phyloP scores from a whole-genome alignment of 2,113 vertebrate species.

The Pelmatolapia mariae region DNA sequence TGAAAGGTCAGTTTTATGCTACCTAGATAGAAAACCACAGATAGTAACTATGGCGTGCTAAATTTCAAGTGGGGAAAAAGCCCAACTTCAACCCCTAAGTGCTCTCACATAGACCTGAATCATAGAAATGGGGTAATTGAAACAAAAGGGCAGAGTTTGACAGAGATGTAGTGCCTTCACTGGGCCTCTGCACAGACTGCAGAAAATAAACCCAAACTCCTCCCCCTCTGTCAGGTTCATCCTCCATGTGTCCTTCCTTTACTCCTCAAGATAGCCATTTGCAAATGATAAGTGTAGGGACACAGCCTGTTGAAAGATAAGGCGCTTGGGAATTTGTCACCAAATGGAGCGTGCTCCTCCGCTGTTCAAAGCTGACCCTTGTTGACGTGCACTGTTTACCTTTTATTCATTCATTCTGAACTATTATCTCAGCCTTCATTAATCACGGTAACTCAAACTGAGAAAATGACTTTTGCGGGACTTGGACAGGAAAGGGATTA shows the following conservation, averaged over 20 bases:
- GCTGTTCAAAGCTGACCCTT: slow-evolving; percentile 53
- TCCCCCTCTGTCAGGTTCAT: slow-evolving; percentile 45
- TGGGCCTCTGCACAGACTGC: slow-evolving; percentile 51
- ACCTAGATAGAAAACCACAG: slow-evolving; percentile 4
- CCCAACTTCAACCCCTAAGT: slow-evolving; percentile 30
- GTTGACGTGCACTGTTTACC: slow-evolving; percentile 59
- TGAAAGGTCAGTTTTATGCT: slow-evolving; percentile 42
- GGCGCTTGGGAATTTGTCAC: slow-evolving; percentile 58
- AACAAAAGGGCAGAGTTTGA: slow-evolving; percentile 70
- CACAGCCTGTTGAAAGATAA: slow-evolving; percentile 50
- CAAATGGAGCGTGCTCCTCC: slow-evolving; percentile 42
- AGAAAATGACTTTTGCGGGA: slow-evolving; percentile 25
- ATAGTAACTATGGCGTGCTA: neutral
- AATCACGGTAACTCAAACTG: slow-evolving; percentile 40
- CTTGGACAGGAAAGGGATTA: neutral
- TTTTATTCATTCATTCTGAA: slow-evolving; percentile 54
- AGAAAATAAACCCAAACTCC: slow-evolving; percentile 61
- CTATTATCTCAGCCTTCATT: slow-evolving; percentile 52
- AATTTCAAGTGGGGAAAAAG: slow-evolving; percentile 24
- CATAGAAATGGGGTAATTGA: slow-evolving; percentile 67
- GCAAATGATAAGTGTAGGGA: slow-evolving; percentile 57
- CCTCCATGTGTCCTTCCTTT: slow-evolving; percentile 49
- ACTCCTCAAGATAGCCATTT: slow-evolving; percentile 48
- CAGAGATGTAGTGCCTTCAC: slow-evolving; percentile 63
- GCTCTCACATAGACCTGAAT: slow-evolving; percentile 50